Conservation (phyloP, 2,797 vertebrate species). For the Adelosebastes latens region DNA sequence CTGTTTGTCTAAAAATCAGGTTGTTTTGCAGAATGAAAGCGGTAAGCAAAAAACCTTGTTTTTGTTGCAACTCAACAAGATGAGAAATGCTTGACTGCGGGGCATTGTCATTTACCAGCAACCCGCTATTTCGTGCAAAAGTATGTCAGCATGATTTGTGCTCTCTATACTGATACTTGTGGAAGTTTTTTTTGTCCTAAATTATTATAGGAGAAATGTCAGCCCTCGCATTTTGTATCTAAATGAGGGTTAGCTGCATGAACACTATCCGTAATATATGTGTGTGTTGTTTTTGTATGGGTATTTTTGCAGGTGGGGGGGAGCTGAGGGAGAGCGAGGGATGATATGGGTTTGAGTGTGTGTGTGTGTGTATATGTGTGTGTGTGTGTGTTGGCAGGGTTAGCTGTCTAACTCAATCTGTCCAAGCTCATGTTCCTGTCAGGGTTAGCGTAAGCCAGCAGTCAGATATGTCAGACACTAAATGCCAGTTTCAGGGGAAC, state of each 20-base stretch:
- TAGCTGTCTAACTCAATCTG: conserved; percentile 69
- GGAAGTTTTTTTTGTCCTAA: conserved; percentile 32
- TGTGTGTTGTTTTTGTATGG: conserved; percentile 13
- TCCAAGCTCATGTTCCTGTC: conserved; percentile 69
- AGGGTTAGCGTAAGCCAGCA: conserved; percentile 69
- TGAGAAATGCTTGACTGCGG: conserved; percentile 44
- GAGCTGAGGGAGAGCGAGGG: background rate
- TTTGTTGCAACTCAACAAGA: conserved; percentile 37
- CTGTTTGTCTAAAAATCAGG: background rate
- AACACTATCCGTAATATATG: background rate
- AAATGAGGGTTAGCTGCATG: background rate
- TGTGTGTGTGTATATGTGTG: conserved; percentile 5
- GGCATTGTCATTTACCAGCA: conserved; percentile 38
- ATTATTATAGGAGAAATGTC: conserved; percentile 13
- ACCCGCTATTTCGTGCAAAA: conserved; percentile 18
- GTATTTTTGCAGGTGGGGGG: conserved; percentile 23
- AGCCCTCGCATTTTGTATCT: background rate
- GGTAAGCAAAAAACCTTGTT: conserved; percentile 8
- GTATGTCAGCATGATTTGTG: conserved; percentile 42
- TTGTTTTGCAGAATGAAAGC: conserved; percentile 16
- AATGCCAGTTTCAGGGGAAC: conserved; percentile 63
- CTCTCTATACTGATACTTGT: conserved; percentile 9
- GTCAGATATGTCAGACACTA: conserved; percentile 61
- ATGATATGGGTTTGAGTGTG: background rate
- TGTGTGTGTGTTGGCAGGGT: conserved; percentile 28